Conservation (phyloP, 2,113 vertebrate species). For the Gulo gulo region DNA sequence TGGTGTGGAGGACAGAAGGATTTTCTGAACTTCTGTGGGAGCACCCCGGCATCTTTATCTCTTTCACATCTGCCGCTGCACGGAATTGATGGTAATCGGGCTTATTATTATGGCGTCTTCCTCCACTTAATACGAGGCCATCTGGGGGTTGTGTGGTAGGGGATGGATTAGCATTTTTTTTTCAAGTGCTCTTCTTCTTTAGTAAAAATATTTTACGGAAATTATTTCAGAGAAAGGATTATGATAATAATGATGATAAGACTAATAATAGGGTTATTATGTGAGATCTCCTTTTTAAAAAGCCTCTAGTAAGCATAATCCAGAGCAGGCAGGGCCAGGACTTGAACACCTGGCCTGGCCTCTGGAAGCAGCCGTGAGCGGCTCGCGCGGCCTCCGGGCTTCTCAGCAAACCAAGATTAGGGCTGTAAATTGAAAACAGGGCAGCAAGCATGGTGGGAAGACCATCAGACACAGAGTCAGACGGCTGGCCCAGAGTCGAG, state of each 20-base stretch:
- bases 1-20: constrained; percentile 51
- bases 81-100: constrained; percentile 75
- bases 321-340: constrained; percentile 68
- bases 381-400: neutral
- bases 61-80: constrained; percentile 78
- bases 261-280: constrained; percentile 79
- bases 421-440: accelerated
- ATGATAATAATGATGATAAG: constrained; percentile 76
- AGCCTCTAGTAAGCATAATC: constrained; percentile 66
- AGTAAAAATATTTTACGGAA: constrained; percentile 83
- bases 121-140: constrained; percentile 78
- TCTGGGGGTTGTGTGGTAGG: constrained; percentile 83
- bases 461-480: accelerated
- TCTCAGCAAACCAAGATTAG: neutral
- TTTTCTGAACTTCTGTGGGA: constrained; percentile 64
- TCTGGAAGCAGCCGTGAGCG: constrained; percentile 45
- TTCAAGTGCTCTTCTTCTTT: constrained; percentile 79
- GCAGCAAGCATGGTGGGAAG: accelerated
- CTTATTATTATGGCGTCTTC: constrained; percentile 76
- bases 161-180: constrained; percentile 78
- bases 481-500: neutral
- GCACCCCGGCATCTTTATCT: constrained; percentile 49
- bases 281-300: constrained; percentile 56
- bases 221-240: constrained; percentile 75
- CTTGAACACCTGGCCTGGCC: constrained; percentile 74